Evolutionary conservation across 2,888 invertebrate genomes (phyloP), one percentile per base, ranked within the genome.

Genomic region (Ochlodes sylvanus): DNA sequence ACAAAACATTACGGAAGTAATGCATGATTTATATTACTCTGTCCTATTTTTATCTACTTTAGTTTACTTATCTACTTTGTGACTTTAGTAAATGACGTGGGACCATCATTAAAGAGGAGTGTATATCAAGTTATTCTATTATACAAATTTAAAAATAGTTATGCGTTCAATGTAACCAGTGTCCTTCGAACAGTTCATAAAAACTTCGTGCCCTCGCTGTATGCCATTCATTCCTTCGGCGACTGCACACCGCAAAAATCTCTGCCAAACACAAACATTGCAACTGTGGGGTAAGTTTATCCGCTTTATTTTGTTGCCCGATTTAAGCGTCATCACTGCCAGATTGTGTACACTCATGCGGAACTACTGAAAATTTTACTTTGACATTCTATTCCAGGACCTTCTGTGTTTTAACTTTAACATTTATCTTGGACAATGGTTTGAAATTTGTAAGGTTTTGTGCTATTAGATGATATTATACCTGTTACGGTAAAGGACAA

Each of bases 151-250:
- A 12, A 47, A 17, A 17, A 21, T 6, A 7, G 4, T 21, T 4
- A 14, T 21, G 14, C 12, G 14, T 5, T 19, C 10, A 21, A 0
- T 52, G 21, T 52, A 14, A 38, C 52, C 19, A 3, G 2, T 6
- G 21, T 12, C 12, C 21, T 44, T n/a, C n/a, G n/a, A 21, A 3
- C 38, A 41, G 21, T 55, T 17, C 54, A 27, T 19, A 27, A 70
- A 69, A 62, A 67, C 70, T n/a, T 72, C 71, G 54, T 70, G 69
- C 63, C 62, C 17, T 42, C 56, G 61, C 64, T 69, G 70, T 77
- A 76, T 74, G 76, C 73, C 79, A 81, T 84, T 80, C 77, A 83
- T 85, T 84, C 84, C 78, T 78, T 77, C 75, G 77, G 75, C 76
- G 79, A 75, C 70, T 72, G 75, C 76, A 75, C 76, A 57, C 63